phyloP scores from a whole-genome alignment of 1,140 invertebrate species.

The Drosophila bocki region DNA sequence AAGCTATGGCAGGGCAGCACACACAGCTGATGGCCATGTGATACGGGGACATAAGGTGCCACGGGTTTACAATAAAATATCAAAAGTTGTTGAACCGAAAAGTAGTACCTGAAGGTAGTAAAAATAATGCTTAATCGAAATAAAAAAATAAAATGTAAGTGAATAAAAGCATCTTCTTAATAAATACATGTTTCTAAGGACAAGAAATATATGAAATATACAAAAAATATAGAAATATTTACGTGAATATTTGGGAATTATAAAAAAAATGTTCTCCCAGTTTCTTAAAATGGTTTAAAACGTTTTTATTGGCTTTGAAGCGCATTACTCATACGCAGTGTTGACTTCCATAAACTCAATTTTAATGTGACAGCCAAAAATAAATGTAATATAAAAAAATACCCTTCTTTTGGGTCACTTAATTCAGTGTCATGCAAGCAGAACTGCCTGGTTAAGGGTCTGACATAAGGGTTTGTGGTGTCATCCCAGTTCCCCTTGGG shows the following conservation, averaged over 20 bases:
- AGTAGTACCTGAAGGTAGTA: neutral
- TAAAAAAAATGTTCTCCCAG: no score
- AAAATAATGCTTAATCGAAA: no score
- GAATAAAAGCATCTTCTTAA: no score
- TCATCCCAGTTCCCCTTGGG: slow-evolving; percentile 37
- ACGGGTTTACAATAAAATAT: neutral
- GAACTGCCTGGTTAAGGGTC: neutral
- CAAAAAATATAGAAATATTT: no score
- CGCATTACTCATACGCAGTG: neutral
- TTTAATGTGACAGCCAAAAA: neutral
- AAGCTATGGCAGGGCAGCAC: neutral
- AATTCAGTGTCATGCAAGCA: slow-evolving; percentile 4
- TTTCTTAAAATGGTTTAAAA: no score
- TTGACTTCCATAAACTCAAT: neutral
- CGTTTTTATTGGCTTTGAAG: no score
- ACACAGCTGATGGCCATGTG: slow-evolving; percentile 19
- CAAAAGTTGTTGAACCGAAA: slow-evolving; percentile 4
- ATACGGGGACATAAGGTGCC: slow-evolving; percentile 8
- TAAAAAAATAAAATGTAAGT: no score
- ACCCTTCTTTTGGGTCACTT: neutral
- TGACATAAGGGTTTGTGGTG: slow-evolving; percentile 35
- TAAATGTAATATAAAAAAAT: no score
- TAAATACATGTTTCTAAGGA: no score
- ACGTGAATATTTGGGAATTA: no score
- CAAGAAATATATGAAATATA: no score